Evolutionary conservation across 2,113 vertebrate genomes (phyloP).

Genomic region (Poecile atricapillus): DNA sequence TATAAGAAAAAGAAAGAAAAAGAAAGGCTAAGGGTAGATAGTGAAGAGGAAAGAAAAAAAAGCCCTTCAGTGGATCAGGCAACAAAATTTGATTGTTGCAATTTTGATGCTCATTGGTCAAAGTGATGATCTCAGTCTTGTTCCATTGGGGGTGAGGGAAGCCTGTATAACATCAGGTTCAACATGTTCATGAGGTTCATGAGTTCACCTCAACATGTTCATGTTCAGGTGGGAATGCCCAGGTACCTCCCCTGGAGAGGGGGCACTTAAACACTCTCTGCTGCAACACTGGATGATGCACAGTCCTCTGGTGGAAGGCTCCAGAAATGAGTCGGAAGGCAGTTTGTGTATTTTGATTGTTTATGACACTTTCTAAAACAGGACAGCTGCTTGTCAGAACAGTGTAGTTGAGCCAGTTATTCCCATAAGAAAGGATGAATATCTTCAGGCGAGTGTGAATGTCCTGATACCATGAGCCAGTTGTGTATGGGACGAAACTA

Average conservation of each 20-base stretch:
- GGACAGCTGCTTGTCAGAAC: not conserved
- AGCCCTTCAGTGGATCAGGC: no score
- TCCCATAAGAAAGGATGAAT: not conserved
- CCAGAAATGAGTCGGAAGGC: not conserved
- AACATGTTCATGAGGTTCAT: not conserved
- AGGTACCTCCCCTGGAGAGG: not conserved
- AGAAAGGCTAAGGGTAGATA: no score
- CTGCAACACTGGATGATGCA: not conserved
- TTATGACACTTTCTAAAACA: not conserved
- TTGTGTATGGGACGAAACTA: not conserved
- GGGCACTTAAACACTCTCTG: not conserved
- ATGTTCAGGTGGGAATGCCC: not conserved
- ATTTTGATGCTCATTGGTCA: fast-evolving
- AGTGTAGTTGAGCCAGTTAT: not conserved
- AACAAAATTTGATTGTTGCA: fast-evolving
- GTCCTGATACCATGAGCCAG: fast-evolving
- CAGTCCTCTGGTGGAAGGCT: not conserved
- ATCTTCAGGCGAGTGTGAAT: not conserved
- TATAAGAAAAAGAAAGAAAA: not conserved
- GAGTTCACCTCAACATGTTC: not conserved
- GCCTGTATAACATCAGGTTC: not conserved
- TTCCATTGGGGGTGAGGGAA: not conserved
- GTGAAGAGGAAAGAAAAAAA: not conserved
- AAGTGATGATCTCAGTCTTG: not conserved
- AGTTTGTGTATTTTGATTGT: not conserved